phyloP scores from a whole-genome alignment of 2,888 invertebrate genomes.

The Aphodius granarius region DNA sequence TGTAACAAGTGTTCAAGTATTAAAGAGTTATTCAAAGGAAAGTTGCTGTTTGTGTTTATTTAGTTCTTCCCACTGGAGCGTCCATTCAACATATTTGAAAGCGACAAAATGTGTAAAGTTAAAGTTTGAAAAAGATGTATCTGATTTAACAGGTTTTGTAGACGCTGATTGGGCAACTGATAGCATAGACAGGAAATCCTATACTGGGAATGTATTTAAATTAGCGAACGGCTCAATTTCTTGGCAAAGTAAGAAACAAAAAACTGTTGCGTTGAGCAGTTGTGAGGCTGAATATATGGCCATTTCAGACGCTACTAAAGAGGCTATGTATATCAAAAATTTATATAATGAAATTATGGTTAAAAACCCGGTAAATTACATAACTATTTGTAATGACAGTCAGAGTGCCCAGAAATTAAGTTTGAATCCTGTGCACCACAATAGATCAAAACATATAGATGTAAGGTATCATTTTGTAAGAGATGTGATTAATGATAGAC shows the following conservation, averaged over 20 bases:
- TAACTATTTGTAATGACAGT: constrained; percentile 17
- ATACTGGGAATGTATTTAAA: constrained; percentile 40
- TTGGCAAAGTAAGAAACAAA: constrained; percentile 41
- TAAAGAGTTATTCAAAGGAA: constrained; percentile 32
- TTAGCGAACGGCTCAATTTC: constrained; percentile 38
- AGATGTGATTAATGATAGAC: constrained; percentile 25
- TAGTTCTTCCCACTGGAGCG: no score
- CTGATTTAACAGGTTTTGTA: constrained; percentile 26
- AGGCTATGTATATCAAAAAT: constrained; percentile 30
- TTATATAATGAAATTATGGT: constrained; percentile 13
- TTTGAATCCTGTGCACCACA: constrained; percentile 15
- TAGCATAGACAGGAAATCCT: constrained; percentile 46
- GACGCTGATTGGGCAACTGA: constrained; percentile 32
- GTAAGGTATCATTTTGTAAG: constrained; percentile 31
- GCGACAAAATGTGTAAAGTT: constrained; percentile 25
- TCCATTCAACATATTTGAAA: constrained; percentile 31
- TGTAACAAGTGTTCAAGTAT: constrained; percentile 30
- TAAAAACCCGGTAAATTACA: constrained; percentile 19
- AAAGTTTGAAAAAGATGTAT: constrained; percentile 22
- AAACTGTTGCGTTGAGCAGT: constrained; percentile 40
- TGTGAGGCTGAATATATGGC: constrained; percentile 43
- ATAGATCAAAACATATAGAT: constrained; percentile 33
- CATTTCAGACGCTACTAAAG: constrained; percentile 36
- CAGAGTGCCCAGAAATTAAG: constrained; percentile 18
- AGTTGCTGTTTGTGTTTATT: constrained; percentile 28